Percentiles rank a stretch among this genome's conserved stretches.
phyloP scores from a whole-genome alignment of 2,888 invertebrate species.

The Folsomia candida region DNA sequence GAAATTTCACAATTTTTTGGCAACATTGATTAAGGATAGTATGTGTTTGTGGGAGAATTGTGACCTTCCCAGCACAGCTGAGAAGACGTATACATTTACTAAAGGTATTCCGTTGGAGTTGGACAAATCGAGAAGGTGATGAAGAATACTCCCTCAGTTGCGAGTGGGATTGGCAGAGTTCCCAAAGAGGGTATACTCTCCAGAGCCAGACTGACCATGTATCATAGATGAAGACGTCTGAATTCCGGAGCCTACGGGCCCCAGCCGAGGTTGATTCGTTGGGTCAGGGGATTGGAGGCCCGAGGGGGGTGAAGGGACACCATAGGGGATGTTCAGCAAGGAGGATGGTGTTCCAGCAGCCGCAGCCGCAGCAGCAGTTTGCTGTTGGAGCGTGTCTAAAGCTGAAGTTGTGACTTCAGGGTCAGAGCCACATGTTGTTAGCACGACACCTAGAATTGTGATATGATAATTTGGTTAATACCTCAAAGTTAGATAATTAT shows the following conservation, averaged over 20 bases:
- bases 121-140: no score
- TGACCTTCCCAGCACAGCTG: no score
- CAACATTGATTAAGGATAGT: no score
- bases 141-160: background rate
- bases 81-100: no score
- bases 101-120: no score
- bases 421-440: slow-evolving; percentile 49
- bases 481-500: background rate
- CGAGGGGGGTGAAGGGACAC: slow-evolving; percentile 21
- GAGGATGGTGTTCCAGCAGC: slow-evolving; percentile 27
- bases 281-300: slow-evolving; percentile 13
- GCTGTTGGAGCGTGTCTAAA: slow-evolving; percentile 37
- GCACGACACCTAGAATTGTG: slow-evolving; percentile 39
- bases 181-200: slow-evolving; percentile 35
- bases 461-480: slow-evolving; percentile 4
- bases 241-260: slow-evolving; percentile 14
- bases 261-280: background rate
- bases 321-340: slow-evolving; percentile 44
- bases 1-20: no score
- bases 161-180: slow-evolving; percentile 18
- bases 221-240: slow-evolving; percentile 27
- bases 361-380: slow-evolving; percentile 18
- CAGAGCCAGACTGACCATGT: slow-evolving; percentile 9
- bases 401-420: slow-evolving; percentile 30
- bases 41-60: no score